These are phyloP conservation scores for Tenebrio molitor DNA, from an alignment of 1,140 invertebrate genomes.

Conservation along the genomic window DNA sequence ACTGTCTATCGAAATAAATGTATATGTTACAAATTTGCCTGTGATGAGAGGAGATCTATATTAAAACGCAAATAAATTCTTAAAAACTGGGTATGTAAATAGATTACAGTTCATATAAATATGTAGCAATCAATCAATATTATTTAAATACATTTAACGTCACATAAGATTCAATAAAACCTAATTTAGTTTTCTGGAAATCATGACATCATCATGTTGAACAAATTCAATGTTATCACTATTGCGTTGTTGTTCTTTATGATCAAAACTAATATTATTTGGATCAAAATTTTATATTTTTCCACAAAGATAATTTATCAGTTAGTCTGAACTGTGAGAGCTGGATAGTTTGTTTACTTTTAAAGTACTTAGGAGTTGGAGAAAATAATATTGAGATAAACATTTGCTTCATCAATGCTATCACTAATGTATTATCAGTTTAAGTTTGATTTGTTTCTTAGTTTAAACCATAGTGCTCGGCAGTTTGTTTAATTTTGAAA, in stretches of 20 bases:
- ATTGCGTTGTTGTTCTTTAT: too few relatives aligned
- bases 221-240: too few relatives aligned
- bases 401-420: slow-evolving; percentile 16
- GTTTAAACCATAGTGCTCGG: neutral
- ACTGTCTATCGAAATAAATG: neutral
- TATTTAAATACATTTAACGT: too few relatives aligned
- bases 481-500: too few relatives aligned
- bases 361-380: neutral
- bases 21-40: neutral
- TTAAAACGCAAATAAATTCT: too few relatives aligned
- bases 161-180: too few relatives aligned
- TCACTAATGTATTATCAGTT: slow-evolving; percentile 23
- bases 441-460: slow-evolving; percentile 5
- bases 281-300: slow-evolving; percentile 14
- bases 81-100: too few relatives aligned
- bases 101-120: too few relatives aligned
- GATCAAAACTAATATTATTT: too few relatives aligned
- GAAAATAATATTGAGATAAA: slow-evolving; percentile 2
- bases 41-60: neutral
- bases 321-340: slow-evolving; percentile 8
- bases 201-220: too few relatives aligned
- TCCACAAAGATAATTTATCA: slow-evolving; percentile 23
- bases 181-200: too few relatives aligned
- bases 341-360: slow-evolving; percentile 20
- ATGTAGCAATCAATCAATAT: too few relatives aligned